Evolutionary conservation across 2,113 vertebrate genomes (phyloP), one percentile per base, ranked within the genome.

Genomic region (Brachionichthys hirsutus): DNA sequence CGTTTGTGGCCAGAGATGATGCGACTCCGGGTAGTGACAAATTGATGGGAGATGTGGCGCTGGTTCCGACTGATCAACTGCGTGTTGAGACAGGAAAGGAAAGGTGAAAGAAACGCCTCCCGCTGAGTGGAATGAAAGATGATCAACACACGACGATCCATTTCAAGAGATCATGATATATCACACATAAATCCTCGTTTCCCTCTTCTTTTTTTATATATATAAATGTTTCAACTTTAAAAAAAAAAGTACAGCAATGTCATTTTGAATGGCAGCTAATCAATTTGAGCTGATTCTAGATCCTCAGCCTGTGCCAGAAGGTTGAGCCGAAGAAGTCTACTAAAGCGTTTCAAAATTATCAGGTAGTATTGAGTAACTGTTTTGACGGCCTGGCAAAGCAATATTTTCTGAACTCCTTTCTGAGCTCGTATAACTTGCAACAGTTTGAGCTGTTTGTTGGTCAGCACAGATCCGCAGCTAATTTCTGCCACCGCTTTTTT

Each of bases 11-110:
- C 9, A 58, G 59, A 67, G 64, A 78, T 84, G 77, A 85, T 70
- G 73, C 62, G 68, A 82, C 63, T 64, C 40, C 64, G 75, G 58
- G 78, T 67, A 68, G 65, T 59, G 78, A 78, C 57, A 84, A 80
- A 85, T 80, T 69, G 66, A 63, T 54, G 35, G 47, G 50, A 65
- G 58, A 74, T 62, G 58, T 73, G 79, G 64, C 34, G 4, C 2
- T 45, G 50, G 54, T 59, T 22, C 76, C 55, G 47, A 50, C 66
- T 54, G 47, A 73, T 89, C 57, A 58, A 57, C 64, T 75, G 43
- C 57, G 63, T 65, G 64, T 70, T 57, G 42, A 72, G 61, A 62
- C 54, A 69, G 77, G 62, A 30, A 13, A 59, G 46, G 41, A 63
- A 75, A 67, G 74, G 52, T 68, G 61, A 80, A 54, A 54, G n/a